Evolutionary conservation across 2,113 vertebrate species (phyloP).

Genomic region (Zingel zingel): DNA sequence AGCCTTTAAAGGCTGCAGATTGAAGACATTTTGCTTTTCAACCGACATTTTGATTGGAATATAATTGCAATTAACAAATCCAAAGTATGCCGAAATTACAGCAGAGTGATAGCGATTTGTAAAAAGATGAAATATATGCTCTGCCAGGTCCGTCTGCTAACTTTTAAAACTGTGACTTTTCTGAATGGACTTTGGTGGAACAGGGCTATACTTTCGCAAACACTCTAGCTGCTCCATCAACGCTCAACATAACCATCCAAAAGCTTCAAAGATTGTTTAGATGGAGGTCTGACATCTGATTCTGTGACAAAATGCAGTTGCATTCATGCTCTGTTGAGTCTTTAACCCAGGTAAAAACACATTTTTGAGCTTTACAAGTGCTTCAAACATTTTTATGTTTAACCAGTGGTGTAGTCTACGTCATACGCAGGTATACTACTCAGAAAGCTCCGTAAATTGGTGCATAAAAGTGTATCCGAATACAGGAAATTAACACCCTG

Average conservation of each 20-base stretch:
- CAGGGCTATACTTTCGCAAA: too few species aligned
- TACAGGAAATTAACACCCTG: too few species aligned
- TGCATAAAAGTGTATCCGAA: too few species aligned
- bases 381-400: background rate
- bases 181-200: background rate
- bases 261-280: too few species aligned
- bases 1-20: background rate
- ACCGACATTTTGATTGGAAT: background rate
- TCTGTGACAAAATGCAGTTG: background rate
- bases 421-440: too few species aligned
- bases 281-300: background rate
- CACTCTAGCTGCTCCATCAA: too few species aligned
- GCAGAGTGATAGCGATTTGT: fast-evolving
- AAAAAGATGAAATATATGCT: fast-evolving
- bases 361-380: background rate
- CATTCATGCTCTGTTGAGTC: background rate
- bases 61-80: fast-evolving
- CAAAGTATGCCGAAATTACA: background rate
- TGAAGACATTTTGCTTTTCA: too few species aligned
- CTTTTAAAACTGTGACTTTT: background rate
- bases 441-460: too few species aligned
- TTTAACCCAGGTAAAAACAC: too few species aligned
- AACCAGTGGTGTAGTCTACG: too few species aligned
- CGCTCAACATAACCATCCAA: too few species aligned
- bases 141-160: fast-evolving